Percentiles rank a stretch among this genome's conserved stretches.
phyloP scores from a whole-genome alignment of 2,888 invertebrate species.

The Keiferia lycopersicella region DNA sequence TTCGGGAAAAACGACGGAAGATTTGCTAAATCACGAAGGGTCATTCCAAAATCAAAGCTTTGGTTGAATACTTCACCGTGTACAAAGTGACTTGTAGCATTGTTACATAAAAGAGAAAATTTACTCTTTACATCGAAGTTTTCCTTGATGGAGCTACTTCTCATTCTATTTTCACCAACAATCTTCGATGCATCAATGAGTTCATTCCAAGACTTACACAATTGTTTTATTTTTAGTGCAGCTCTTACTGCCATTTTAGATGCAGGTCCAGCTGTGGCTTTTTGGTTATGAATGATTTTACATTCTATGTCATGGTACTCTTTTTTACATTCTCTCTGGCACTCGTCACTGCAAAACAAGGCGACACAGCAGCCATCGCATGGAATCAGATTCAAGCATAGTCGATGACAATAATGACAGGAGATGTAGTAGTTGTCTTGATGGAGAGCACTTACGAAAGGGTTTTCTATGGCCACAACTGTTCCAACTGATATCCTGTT shows the following conservation, averaged over 20 bases:
- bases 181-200: constrained; percentile 34
- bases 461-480: constrained; percentile 26
- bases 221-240: constrained; percentile 36
- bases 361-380: constrained; percentile 25
- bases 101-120: constrained; percentile 35
- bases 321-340: constrained; percentile 17
- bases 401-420: constrained; percentile 28
- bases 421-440: constrained; percentile 14
- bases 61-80: constrained; percentile 36
- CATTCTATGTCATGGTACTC: constrained; percentile 39
- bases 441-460: constrained; percentile 22
- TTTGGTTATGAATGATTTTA: constrained; percentile 10
- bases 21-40: constrained; percentile 27
- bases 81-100: constrained; percentile 34
- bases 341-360: constrained; percentile 27
- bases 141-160: constrained; percentile 31
- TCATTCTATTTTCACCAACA: constrained; percentile 34
- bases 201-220: constrained; percentile 37
- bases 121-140: constrained; percentile 33
- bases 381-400: constrained; percentile 28
- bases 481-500: constrained; percentile 27
- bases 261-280: too few species aligned
- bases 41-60: constrained; percentile 34
- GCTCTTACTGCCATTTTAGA: constrained; percentile 34
- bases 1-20: constrained; percentile 35